Evolutionary conservation across 2,113 vertebrate species (phyloP).

Genomic region (Barbus barbus): DNA sequence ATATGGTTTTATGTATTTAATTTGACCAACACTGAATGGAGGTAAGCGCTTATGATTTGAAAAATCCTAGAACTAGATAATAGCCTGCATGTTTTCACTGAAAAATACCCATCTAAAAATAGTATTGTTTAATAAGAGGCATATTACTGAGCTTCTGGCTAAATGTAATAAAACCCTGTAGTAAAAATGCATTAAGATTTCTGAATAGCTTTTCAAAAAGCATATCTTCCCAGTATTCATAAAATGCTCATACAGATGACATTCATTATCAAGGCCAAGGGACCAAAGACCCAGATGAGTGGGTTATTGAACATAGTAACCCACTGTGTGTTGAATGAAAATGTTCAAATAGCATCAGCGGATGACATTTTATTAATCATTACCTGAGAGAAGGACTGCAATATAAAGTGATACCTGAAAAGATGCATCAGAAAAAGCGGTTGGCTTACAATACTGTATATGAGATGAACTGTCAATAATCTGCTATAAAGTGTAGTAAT

Average conservation of each 20-base stretch:
- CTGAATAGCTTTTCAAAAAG: not conserved
- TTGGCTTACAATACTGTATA: not conserved
- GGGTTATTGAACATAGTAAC: not conserved
- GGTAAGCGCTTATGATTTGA: not conserved
- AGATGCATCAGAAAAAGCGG: too few relatives aligned
- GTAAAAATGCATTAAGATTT: not conserved
- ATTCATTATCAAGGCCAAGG: not conserved
- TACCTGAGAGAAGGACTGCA: not conserved
- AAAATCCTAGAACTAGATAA: not conserved
- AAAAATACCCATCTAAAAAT: not conserved
- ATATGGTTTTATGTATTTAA: not conserved
- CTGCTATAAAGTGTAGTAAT: slow-evolving; percentile 58
- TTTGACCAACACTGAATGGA: not conserved
- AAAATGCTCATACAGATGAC: not conserved
- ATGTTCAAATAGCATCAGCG: not conserved
- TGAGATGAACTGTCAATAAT: slow-evolving; percentile 61
- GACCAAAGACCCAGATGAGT: not conserved
- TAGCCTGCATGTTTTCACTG: not conserved
- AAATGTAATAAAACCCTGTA: not conserved
- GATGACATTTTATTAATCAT: not conserved
- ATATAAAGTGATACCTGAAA: slow-evolving; percentile 8
- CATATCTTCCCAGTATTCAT: not conserved
- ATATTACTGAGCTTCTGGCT: too few relatives aligned
- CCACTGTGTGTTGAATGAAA: not conserved
- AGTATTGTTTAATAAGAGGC: too few relatives aligned